A percentile compares a stretch with the other conserved stretches of the same genome.
phyloP scores from a whole-genome alignment of 2,797 vertebrate genomes.

The Ctenopoma kingsleyae region DNA sequence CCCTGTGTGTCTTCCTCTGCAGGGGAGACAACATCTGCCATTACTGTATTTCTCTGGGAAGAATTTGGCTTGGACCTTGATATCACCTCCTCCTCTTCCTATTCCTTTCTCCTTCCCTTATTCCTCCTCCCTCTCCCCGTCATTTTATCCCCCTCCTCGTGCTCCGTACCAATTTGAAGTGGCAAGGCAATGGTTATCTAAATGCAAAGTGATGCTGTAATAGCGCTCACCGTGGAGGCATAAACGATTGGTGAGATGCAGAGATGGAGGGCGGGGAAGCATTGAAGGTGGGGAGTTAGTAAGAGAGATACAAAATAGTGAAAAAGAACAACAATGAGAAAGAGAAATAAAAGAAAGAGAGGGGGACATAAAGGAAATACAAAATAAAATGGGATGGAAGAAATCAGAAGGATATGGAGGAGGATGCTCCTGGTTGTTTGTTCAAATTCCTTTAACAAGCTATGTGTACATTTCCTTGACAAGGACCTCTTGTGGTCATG shows the following conservation, averaged over 20 bases:
- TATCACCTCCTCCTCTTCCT: slow-evolving; percentile 43
- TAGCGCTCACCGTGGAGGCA: slow-evolving; percentile 74
- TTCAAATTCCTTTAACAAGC: slow-evolving; percentile 11
- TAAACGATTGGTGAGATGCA: slow-evolving; percentile 67
- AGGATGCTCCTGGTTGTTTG: neutral
- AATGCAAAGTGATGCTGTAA: slow-evolving; percentile 88
- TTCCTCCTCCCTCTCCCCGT: neutral
- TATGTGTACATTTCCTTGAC: slow-evolving; percentile 4
- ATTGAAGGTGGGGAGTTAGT: neutral
- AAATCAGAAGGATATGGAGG: no score
- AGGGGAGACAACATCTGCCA: slow-evolving; percentile 64
- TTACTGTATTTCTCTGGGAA: slow-evolving; percentile 66
- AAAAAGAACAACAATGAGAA: neutral
- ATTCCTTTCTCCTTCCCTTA: slow-evolving; percentile 14
- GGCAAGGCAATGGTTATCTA: slow-evolving; percentile 83
- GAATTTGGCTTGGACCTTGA: slow-evolving; percentile 62
- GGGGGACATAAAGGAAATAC: neutral
- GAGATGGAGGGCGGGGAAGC: slow-evolving; percentile 39
- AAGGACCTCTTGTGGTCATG: slow-evolving; percentile 9
- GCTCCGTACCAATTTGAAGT: slow-evolving; percentile 77
- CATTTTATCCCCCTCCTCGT: slow-evolving; percentile 39
- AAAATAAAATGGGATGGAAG: neutral
- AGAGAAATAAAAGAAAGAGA: neutral
- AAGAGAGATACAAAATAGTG: slow-evolving; percentile 15
- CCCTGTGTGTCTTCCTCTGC: slow-evolving; percentile 30